Evolutionary conservation across 2,113 vertebrate species (phyloP), one percentile per base, ranked within the genome.

Genomic region (Anguilla japonica): DNA sequence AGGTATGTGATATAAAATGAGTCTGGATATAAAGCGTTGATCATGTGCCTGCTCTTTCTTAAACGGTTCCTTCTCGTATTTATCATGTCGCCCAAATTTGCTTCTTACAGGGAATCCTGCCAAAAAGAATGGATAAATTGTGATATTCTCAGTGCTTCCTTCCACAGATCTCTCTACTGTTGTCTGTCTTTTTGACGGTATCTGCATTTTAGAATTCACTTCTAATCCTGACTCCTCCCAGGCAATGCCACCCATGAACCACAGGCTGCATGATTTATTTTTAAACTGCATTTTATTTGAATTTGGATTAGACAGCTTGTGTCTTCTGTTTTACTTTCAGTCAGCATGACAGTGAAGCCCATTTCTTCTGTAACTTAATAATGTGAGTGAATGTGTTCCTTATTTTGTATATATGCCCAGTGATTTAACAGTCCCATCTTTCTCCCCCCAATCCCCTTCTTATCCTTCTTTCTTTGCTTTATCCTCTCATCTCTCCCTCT

Each of bases 391-490:
- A 6, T 26, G 9, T 20, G 3, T 63, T 63, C 22, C 22, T 67
- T 26, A 6, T 67, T 8, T 0, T 67, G 22, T 26, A 1, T 8
- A 8, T 26, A 67, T 26, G 16, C 22, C 60, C 60, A 26, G 60
- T 67, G 60, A 26, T 67, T 67, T 67, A 22, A 26, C 18, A 26
- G 22, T 67, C 60, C 3, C 9, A 5, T 29, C 71, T 75, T 13
- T 14, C 71, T n/a, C 71, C 11, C 67, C 26, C 26, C 18, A 1
- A 26, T 18, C 22, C 16, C n/a, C 86, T 34, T 84, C 34, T 85
- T 84, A 87, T 56, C 84, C 87, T 20, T 85, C 84, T 81, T 53
- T 81, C n/a, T 82, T 16, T 53, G 50, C 43, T 11, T 43, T 43
- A 26, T 8, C 26, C 29, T 41, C 82, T 79, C 85, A 29, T 80